These are phyloP conservation scores for Hybos culiciformis DNA, from an alignment of 2,888 invertebrate species.

Conservation along the genomic window DNA sequence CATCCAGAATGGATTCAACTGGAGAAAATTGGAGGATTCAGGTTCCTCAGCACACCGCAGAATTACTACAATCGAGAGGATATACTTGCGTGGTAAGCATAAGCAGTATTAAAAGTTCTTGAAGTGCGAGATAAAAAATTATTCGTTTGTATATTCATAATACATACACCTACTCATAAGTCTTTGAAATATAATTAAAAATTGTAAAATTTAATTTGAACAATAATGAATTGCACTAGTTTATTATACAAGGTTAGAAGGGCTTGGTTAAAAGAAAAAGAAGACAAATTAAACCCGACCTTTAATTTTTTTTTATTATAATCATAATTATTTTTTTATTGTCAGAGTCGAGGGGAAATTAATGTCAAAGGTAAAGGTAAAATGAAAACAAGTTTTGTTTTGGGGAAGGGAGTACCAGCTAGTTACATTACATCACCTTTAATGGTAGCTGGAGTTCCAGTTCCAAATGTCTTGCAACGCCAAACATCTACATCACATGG, in stretches of 20 bases:
- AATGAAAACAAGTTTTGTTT: constrained; percentile 91
- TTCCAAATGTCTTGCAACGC: constrained; percentile 44
- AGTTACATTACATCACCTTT: constrained; percentile 31
- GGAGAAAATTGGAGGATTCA: constrained; percentile 81
- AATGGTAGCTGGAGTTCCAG: constrained; percentile 29
- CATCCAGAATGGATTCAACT: constrained; percentile 93
- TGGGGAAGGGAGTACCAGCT: constrained; percentile 40
- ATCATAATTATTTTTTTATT: not conserved
- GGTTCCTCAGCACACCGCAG: constrained; percentile 73
- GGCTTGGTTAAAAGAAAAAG: too few species aligned
- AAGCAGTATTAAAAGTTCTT: too few species aligned
- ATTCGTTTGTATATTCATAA: not conserved
- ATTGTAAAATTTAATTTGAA: too few species aligned
- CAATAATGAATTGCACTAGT: too few species aligned
- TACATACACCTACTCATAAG: constrained; percentile 5
- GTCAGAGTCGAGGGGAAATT: constrained; percentile 70
- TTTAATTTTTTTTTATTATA: not conserved
- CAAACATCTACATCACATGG: constrained; percentile 60
- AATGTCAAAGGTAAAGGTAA: constrained; percentile 90
- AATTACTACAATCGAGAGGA: constrained; percentile 39
- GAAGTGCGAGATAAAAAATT: too few species aligned
- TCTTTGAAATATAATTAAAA: too few species aligned
- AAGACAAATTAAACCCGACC: too few species aligned
- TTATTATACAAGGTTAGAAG: too few species aligned
- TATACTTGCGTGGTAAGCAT: constrained; percentile 34